These are phyloP conservation scores for Phymastichus coffea DNA, from an alignment of 1,140 invertebrate genomes.

Conservation along the genomic window DNA sequence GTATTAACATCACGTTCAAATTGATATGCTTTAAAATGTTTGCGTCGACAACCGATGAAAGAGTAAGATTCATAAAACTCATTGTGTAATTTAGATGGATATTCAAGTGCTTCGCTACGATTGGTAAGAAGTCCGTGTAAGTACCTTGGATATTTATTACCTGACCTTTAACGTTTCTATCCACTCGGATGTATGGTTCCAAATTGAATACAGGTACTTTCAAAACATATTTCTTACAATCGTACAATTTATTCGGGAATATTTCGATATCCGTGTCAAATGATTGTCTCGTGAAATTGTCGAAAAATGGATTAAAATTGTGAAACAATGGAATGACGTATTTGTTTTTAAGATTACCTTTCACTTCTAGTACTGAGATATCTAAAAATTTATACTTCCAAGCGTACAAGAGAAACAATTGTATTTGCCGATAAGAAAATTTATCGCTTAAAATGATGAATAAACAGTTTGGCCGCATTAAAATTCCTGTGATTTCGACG, in stretches of 20 bases:
- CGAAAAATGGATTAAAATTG: too few relatives aligned
- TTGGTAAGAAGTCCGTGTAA: neutral
- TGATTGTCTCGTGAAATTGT: too few relatives aligned
- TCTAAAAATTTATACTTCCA: neutral
- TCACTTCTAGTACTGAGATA: neutral
- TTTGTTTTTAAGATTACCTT: too few relatives aligned
- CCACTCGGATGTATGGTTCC: neutral
- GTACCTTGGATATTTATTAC: neutral
- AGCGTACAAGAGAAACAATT: neutral
- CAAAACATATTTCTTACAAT: too few relatives aligned
- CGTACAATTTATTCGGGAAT: neutral
- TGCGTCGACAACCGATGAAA: neutral
- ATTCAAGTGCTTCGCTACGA: neutral
- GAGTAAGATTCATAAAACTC: neutral
- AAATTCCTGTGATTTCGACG: too few relatives aligned
- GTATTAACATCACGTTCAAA: neutral
- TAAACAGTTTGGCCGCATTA: neutral
- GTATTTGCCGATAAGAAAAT: neutral
- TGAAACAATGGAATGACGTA: too few relatives aligned
- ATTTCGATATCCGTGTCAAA: neutral
- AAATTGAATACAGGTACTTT: neutral
- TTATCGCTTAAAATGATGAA: neutral
- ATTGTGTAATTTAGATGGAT: neutral
- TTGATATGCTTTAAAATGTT: neutral
- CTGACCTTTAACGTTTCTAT: neutral